phyloP scores from a whole-genome alignment of 2,113 vertebrate species.

The Gobiocypris rarus region DNA sequence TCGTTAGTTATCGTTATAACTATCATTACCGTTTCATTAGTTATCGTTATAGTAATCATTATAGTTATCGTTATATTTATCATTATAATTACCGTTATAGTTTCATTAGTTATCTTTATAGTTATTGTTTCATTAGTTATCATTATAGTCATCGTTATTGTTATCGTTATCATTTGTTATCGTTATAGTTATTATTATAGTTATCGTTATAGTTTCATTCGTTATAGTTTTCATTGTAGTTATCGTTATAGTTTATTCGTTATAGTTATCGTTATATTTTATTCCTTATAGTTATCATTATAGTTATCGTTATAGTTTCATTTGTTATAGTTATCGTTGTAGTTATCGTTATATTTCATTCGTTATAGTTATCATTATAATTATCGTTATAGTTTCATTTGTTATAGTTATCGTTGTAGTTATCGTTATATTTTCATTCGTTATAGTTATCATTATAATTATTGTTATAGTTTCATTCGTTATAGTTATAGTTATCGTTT shows the following conservation, averaged over 20 bases:
- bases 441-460: no score
- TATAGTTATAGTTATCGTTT: background rate
- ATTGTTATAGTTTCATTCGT: no score
- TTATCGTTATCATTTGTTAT: no score
- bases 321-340: background rate
- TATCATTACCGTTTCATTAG: no score
- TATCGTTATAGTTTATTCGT: background rate
- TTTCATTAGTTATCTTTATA: no score
- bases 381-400: background rate
- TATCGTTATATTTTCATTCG: background rate
- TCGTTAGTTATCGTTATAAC: no score
- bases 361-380: background rate
- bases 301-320: background rate
- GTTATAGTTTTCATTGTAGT: no score
- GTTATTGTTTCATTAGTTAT: no score
- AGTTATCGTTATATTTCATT: background rate
- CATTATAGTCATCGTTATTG: no score
- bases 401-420: background rate
- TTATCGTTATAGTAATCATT: no score
- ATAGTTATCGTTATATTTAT: no score
- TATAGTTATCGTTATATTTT: background rate
- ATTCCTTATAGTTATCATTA: background rate
- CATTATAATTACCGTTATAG: no score
- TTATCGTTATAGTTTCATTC: background rate
- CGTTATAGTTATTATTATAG: background rate